Conservation (phyloP, 1,140 invertebrate species). For the Temnothorax longispinosus region DNA sequence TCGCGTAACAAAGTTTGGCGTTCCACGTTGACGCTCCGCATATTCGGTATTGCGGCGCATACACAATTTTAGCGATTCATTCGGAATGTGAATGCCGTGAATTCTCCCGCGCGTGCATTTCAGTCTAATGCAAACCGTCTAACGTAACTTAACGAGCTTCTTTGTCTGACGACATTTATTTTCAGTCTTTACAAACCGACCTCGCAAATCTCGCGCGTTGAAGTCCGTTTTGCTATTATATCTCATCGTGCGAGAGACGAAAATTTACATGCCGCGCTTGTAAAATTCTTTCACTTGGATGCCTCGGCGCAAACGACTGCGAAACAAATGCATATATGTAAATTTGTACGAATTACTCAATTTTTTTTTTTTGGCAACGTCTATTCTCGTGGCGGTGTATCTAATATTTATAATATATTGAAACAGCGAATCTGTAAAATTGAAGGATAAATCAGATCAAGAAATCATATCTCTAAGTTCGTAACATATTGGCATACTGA, state of each 20-base stretch:
- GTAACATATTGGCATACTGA: neutral
- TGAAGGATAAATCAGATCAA: neutral
- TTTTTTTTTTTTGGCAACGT: constrained; percentile 7
- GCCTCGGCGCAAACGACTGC: neutral
- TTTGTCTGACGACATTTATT: constrained; percentile 46
- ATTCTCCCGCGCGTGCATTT: constrained; percentile 41
- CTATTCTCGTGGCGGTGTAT: neutral
- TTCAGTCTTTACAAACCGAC: constrained; percentile 1
- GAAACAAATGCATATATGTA: constrained; percentile 45
- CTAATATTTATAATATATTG: constrained; percentile 13
- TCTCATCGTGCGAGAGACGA: neutral
- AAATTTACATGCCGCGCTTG: constrained; percentile 31
- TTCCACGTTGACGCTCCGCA: constrained; percentile 51
- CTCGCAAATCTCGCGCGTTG: neutral
- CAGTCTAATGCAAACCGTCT: constrained; percentile 29
- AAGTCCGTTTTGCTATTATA: neutral
- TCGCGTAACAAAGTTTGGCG: constrained; percentile 57
- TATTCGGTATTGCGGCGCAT: constrained; percentile 53
- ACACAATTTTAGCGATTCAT: constrained; percentile 57
- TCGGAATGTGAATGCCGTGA: constrained; percentile 39
- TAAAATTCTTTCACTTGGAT: neutral
- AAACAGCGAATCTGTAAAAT: neutral
- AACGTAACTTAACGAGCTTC: constrained; percentile 54
- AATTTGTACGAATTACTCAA: constrained; percentile 42
- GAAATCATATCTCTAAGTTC: neutral